A percentile compares a stretch with the other conserved stretches of the same genome.
These are phyloP conservation scores for Sarcoramphus papa DNA, from an alignment of 2,797 vertebrate genomes.

Conservation along the genomic window DNA sequence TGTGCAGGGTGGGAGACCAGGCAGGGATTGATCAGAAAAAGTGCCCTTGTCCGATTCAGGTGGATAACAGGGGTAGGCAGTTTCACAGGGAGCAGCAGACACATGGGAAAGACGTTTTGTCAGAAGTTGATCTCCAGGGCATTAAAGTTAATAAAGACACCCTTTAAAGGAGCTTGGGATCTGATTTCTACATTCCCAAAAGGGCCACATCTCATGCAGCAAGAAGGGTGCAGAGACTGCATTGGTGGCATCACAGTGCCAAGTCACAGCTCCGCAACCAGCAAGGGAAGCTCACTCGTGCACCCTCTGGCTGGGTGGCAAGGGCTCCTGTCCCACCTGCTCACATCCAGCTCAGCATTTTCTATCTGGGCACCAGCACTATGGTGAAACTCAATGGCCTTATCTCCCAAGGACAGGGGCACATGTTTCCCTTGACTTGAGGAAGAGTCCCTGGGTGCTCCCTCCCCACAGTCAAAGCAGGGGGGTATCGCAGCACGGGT, in stretches of 20 bases:
- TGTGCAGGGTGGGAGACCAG: neutral
- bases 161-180: neutral
- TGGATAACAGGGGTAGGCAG: neutral
- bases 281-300: rapidly evolving
- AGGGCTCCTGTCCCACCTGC: neutral
- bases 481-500: rapidly evolving
- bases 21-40: neutral
- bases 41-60: neutral
- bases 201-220: neutral
- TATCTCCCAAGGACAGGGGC: neutral
- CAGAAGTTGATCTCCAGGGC: neutral
- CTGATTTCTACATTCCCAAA: neutral
- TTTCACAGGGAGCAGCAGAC: neutral
- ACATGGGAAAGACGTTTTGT: neutral
- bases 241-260: neutral
- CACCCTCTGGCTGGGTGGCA: neutral
- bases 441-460: neutral
- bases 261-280: neutral
- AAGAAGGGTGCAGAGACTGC: neutral
- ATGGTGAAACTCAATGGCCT: neutral
- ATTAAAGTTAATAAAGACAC: neutral
- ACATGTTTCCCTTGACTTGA: neutral
- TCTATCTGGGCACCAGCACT: rapidly evolving
- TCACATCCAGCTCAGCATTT: neutral
- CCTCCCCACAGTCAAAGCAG: neutral